Evolutionary conservation across 1,140 invertebrate genomes (phyloP).

Genomic region (Lordiphosa stackelbergi): DNA sequence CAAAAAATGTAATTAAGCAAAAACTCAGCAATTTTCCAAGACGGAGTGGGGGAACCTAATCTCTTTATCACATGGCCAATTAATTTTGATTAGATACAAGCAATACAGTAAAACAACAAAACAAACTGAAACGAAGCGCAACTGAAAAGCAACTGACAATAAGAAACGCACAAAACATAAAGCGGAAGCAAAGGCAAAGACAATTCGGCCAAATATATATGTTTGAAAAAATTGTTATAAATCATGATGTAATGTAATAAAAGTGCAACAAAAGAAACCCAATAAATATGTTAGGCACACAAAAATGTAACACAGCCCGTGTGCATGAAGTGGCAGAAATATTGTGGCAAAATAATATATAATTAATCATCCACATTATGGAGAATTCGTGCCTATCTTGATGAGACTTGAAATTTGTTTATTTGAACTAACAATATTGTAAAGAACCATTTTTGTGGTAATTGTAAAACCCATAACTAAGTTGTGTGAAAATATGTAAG

Average conservation of each 20-base stretch:
- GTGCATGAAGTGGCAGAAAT: constrained; percentile 25
- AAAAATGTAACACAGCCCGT: constrained; percentile 27
- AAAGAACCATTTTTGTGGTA: no score
- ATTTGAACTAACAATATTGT: no score
- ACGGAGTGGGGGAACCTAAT: constrained; percentile 29
- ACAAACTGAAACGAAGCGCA: constrained; percentile 51
- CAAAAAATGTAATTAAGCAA: constrained; percentile 50
- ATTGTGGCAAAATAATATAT: constrained; percentile 26
- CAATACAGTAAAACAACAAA: constrained; percentile 11
- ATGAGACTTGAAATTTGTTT: no score
- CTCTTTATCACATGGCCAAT: constrained; percentile 69
- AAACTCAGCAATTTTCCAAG: constrained; percentile 10
- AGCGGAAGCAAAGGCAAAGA: constrained; percentile 46
- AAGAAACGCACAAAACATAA: constrained; percentile 31
- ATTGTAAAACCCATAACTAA: no score
- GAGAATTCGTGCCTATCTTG: no score
- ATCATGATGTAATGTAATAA: constrained; percentile 57
- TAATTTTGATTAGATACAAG: constrained; percentile 59
- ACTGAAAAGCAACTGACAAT: constrained; percentile 41
- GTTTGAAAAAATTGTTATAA: constrained; percentile 28
- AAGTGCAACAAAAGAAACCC: constrained; percentile 44
- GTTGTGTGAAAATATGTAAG: no score
- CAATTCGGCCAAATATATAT: background rate
- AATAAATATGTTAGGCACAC: background rate
- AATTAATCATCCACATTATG: no score